Evolutionary conservation across 2,888 invertebrate species (phyloP), one percentile per base, ranked within the genome.

Genomic region (Brachycybe producta): DNA sequence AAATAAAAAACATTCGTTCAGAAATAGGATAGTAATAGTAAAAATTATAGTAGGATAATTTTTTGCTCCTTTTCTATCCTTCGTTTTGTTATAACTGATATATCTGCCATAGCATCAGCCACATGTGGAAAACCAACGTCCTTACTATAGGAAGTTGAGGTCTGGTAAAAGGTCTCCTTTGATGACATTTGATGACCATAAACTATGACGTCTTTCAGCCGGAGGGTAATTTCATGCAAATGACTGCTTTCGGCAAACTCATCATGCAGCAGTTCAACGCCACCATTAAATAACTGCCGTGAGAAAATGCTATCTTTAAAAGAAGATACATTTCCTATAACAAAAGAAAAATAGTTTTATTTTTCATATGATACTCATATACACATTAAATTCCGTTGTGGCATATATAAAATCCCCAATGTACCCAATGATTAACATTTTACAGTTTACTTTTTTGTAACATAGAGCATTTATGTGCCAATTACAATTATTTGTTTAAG

Each of bases 241-340:
- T 48, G 27, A 28, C 27, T 26, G n/a, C 30, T 30, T 3, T 30
- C 26, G 17, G 30, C 21, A 15, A 48, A 48, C 19, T 48, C 48
- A 21, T 48, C 48, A 30, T 48, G 48, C 5, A 48, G 28, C 19
- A 48, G 17, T 23, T 48, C 40, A 11, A 19, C 48, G 27, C 40
- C 28, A 17, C 30, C 40, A 30, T 40, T 48, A 30, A 48, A 48
- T 26, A 40, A 15, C 23, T 48, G 40, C 3, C 24, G 36, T n/a
- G 24, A 13, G 2, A 19, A 17, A 15, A 21, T 19, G 19, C 32
- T 34, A 19, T 24, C 34, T 17, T 38, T 38, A 32, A 32, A 11
- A 32, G n/a, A n/a, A n/a, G 32, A 32, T n/a, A 32, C 32, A 32
- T n/a, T 32, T 32, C 32, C n/a, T 32, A n/a, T 11, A n/a, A 11